These are phyloP conservation scores for Acanthopleura granulata DNA, from an alignment of 2,888 invertebrate genomes.

Conservation along the genomic window DNA sequence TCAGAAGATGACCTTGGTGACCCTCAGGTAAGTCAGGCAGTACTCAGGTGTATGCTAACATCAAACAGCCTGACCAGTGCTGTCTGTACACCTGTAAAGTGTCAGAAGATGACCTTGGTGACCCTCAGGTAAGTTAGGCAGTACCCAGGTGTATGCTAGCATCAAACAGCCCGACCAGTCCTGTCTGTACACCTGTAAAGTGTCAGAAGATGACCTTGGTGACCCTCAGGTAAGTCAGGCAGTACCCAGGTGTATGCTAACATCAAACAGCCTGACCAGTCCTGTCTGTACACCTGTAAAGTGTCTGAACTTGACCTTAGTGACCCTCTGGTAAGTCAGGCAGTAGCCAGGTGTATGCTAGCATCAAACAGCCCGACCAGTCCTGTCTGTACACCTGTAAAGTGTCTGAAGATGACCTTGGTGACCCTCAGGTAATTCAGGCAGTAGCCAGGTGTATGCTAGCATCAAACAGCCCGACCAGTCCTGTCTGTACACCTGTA, in stretches of 20 bases:
- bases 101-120: conserved; percentile 77
- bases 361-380: conserved; percentile 78
- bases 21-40: conserved; percentile 77
- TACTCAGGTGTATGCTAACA: conserved; percentile 81
- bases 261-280: conserved; percentile 78
- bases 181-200: conserved; percentile 85
- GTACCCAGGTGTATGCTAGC: conserved; percentile 82
- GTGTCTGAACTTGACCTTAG: conserved; percentile 79
- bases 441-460: conserved; percentile 82
- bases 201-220: conserved; percentile 79
- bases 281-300: conserved; percentile 85
- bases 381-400: conserved; percentile 85
- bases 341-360: conserved; percentile 82
- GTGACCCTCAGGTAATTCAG: conserved; percentile 76
- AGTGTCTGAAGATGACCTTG: conserved; percentile 79
- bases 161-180: conserved; percentile 78
- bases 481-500: conserved; percentile 84
- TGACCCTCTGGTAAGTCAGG: conserved; percentile 75
- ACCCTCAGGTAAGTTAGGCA: conserved; percentile 76
- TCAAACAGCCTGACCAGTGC: conserved; percentile 78
- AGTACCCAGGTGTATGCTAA: conserved; percentile 83
- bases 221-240: conserved; percentile 75
- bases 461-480: too few species aligned
- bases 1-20: conserved; percentile 77
- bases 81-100: conserved; percentile 86